Evolutionary conservation across 2,113 vertebrate genomes (phyloP), one percentile per base, ranked within the genome.

Genomic region (Platysternon megacephalum): DNA sequence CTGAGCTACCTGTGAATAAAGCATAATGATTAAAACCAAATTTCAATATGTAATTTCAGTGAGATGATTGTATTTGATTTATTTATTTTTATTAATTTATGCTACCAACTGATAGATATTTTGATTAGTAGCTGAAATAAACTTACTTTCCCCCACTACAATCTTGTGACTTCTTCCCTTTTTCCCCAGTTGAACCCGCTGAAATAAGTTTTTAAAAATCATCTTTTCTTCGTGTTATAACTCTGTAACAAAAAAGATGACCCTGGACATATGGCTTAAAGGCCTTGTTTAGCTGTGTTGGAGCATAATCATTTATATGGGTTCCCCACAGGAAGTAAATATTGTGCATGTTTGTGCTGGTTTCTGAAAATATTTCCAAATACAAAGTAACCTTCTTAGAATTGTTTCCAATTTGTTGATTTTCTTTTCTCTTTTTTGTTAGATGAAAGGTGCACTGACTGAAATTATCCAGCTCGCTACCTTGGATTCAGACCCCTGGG

Each of bases 401-500:
- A 95, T 56, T 74, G 89, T 90, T 96, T 95, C 94, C 80, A 95
- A 96, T 98, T 93, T 79, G 95, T 88, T 97, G 96, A 97, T 97
- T 96, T 97, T 97, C 91, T 97, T 94, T 97, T 91, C 95, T 91
- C 93, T 97, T 96, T 96, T 94, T 95, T 96, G 74, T 49, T 97
- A 99, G 99, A 99, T 99, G 99, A 99, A 99, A 97, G 99, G 98
- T 14, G 99, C 99, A 78, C 98, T 99, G 96, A 99, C 99, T 8
- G 99, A 99, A 98, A 99, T 99, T 93, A 99, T 99, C 98, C 99
- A 99, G 98, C 98, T 99, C 65, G 99, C 99, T 85, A 99, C 99
- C 6, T 98, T 99, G 98, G 99, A 99, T 98, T 99, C 99, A 1
- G 99, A 99, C 97, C 99, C 99, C 89, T 99, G 99, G 99, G 99